Evolutionary conservation across 2,113 vertebrate genomes (phyloP).

Genomic region (Thermophis baileyi): DNA sequence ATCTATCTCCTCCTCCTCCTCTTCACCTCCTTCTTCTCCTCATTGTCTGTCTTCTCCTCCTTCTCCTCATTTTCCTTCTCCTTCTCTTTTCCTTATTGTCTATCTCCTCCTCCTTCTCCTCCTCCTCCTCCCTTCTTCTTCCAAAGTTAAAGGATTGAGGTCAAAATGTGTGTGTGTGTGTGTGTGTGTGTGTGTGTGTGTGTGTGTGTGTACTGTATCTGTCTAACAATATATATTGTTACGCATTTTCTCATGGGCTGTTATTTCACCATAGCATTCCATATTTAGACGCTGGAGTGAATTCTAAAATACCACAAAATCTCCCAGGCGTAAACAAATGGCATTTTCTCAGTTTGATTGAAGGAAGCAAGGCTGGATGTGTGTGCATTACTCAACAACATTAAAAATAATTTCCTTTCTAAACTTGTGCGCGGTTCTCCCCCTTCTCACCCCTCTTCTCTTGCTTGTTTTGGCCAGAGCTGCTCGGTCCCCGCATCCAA

Average conservation of each 20-base stretch:
- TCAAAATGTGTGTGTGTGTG: not conserved
- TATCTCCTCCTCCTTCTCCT: too few species aligned
- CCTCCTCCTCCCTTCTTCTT: not conserved
- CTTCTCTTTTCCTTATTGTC: not conserved
- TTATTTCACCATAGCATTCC: conserved; percentile 56
- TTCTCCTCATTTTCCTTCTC: not conserved
- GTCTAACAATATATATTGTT: conserved; percentile 33
- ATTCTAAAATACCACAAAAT: not conserved
- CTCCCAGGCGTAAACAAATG: conserved; percentile 48
- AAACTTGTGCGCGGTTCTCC: not conserved
- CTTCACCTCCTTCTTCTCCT: too few species aligned
- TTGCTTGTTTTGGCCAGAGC: not conserved
- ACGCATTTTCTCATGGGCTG: conserved; percentile 53
- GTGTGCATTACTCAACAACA: conserved; percentile 54
- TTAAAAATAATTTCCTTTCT: conserved; percentile 56
- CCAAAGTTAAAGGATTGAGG: not conserved
- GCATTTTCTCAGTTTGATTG: conserved; percentile 61
- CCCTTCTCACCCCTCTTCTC: conserved; percentile 15
- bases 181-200: too few species aligned
- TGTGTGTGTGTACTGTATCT: not conserved
- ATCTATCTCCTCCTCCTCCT: not conserved
- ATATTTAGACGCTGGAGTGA: not conserved
- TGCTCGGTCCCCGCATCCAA: too few species aligned
- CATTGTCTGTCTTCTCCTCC: too few species aligned
- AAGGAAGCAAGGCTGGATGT: conserved; percentile 58